Conservation (phyloP, 2,113 vertebrate species). For the Spermophilus dauricus region DNA sequence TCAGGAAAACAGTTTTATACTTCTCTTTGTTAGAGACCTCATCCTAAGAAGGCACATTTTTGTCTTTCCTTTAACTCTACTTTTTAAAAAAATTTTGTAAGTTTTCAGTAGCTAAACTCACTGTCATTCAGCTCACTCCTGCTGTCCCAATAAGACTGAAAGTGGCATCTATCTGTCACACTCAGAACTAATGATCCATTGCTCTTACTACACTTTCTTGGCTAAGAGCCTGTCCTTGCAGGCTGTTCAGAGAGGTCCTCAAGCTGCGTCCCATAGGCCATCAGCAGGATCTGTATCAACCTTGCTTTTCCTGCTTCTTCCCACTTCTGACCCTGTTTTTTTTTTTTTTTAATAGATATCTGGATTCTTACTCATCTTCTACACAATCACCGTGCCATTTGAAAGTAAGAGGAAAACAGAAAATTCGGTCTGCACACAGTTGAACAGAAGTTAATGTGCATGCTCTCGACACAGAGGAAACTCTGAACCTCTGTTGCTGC, state of each 20-base stretch:
- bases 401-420: not conserved
- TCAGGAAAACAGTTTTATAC: not conserved
- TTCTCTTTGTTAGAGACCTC: not conserved
- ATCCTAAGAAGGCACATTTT: not conserved
- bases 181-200: rapidly evolving
- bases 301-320: not conserved
- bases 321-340: not conserved
- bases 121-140: not conserved
- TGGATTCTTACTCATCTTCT: not conserved
- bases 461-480: not conserved
- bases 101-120: not conserved
- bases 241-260: not conserved
- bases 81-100: too few relatives aligned
- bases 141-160: not conserved
- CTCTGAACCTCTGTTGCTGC: not conserved
- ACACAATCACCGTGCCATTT: not conserved
- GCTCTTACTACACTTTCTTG: rapidly evolving
- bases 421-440: not conserved
- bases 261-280: rapidly evolving
- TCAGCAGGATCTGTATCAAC: rapidly evolving
- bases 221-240: not conserved
- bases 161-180: rapidly evolving
- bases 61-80: not conserved
- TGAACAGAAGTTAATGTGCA: too few relatives aligned
- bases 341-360: not conserved